Conservation (phyloP, 2,797 vertebrate species). For the Smutsia gigantea region DNA sequence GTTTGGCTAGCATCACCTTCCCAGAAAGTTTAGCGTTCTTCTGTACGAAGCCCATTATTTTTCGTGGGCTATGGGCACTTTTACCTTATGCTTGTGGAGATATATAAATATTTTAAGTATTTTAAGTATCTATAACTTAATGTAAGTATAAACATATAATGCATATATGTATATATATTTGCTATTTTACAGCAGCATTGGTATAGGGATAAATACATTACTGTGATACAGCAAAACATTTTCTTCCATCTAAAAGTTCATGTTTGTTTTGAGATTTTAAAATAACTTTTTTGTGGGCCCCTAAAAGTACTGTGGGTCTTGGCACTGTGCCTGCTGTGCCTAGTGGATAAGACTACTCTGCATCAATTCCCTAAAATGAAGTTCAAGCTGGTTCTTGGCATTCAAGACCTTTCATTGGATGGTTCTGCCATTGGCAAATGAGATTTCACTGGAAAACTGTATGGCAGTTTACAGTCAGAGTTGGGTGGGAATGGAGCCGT, state of each 20-base stretch:
- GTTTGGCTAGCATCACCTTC: not conserved
- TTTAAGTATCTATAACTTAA: too few relatives aligned
- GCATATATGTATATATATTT: not conserved
- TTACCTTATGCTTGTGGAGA: not conserved
- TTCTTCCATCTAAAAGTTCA: not conserved
- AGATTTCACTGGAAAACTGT: not conserved
- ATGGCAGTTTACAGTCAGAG: not conserved
- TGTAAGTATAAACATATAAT: too few relatives aligned
- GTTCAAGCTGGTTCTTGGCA: not conserved
- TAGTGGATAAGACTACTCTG: not conserved
- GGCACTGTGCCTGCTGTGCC: not conserved
- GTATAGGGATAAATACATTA: not conserved
- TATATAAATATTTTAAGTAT: too few relatives aligned
- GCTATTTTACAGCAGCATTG: not conserved
- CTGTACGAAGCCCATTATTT: not conserved
- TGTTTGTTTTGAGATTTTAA: conserved; percentile 27
- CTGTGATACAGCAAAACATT: not conserved
- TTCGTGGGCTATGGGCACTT: not conserved
- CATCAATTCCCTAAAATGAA: not conserved
- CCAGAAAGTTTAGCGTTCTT: not conserved
- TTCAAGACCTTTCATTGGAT: not conserved
- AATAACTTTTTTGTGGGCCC: not conserved
- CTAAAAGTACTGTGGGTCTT: not conserved
- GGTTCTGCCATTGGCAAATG: not conserved
- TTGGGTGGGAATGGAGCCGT: not conserved